Evolutionary conservation across 2,888 invertebrate species (phyloP).

Genomic region (Ennomos erosarius): DNA sequence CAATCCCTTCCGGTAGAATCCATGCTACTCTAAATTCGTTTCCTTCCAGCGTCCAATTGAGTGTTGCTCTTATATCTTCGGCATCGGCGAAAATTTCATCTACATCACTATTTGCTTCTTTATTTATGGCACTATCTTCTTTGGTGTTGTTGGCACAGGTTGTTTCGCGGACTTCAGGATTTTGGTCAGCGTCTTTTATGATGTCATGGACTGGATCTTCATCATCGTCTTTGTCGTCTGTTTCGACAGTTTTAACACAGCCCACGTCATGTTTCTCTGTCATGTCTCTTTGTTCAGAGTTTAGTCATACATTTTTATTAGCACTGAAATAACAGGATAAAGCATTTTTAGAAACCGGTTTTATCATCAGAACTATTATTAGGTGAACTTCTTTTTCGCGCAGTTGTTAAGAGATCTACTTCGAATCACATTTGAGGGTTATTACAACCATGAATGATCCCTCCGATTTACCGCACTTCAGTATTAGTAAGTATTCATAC

Average conservation of each 20-base stretch:
- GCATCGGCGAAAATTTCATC: slow-evolving; percentile 37
- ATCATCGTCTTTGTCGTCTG: slow-evolving; percentile 48
- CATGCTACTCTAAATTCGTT: slow-evolving; percentile 74
- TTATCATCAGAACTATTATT: no score
- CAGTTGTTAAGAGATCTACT: no score
- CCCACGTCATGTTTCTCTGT: slow-evolving; percentile 71
- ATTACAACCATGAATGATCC: no score
- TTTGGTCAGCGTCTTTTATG: slow-evolving; percentile 20
- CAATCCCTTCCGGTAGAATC: slow-evolving; percentile 72
- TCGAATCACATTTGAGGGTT: no score
- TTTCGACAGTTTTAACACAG: slow-evolving; percentile 55
- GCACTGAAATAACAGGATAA: slow-evolving; percentile 15
- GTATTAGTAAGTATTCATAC: not conserved
- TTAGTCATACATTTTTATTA: slow-evolving; percentile 47
- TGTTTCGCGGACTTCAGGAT: slow-evolving; percentile 29
- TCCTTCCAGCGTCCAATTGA: slow-evolving; percentile 75
- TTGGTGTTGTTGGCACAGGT: slow-evolving; percentile 65
- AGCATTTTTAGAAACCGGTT: no score
- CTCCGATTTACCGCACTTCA: no score
- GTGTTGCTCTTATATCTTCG: slow-evolving; percentile 41
- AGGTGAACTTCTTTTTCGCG: no score
- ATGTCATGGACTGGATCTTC: slow-evolving; percentile 43
- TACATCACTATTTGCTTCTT: slow-evolving; percentile 36
- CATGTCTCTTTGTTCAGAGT: slow-evolving; percentile 64
- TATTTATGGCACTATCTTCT: slow-evolving; percentile 60